Base-by-base conservation (phyloP, 1,140 invertebrate species). In the Neodiprion fabricii region DNA sequence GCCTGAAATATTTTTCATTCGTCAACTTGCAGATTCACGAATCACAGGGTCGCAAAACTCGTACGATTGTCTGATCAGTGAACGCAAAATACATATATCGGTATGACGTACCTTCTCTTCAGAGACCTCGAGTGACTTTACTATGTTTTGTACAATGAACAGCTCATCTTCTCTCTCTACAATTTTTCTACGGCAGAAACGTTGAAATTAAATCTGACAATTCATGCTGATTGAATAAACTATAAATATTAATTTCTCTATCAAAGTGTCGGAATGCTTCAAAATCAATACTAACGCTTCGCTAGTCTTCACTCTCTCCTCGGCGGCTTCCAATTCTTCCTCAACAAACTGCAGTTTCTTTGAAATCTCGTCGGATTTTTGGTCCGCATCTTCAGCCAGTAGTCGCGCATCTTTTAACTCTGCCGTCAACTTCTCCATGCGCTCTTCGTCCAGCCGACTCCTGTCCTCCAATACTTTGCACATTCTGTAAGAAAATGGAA, bases 331-430 rank as follows among this genome's bases (percentile, higher is more conserved):
- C 77, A 96, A 90, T 86, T 96, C 96, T 82, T 95, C 95, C 88
- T 96, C 96, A 91, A 96, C 95, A 89, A 96, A 95, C 83, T 95
- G 94, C 87, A 96, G 89, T 88, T 97, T 97, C 89, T 93, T 94
- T 77, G 95, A 93, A 80, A 96, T 94, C 86, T 96, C 94, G 81
- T 96, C 94, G 77, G 94, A 96, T 90, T 95, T 96, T 75, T 93
- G 85, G 80, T 96, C 94, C 78, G 94, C 94, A 82, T 96, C 95
- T 83, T 96, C 94, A 75, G 94, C 94, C 78, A 95, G 90, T 79
- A 93, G 89, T 86, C 93, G 91, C 17, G 94, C 94, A 82, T 95
- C 94, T 85, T 95, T 95, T 49, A 96, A 88, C 83, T 96, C 93
- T 77, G 88, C 87, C 80, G 94, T 94, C 28, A 96, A 86, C 71